Base-by-base conservation (phyloP, 2,113 vertebrate genomes). In the Potamarius usumacintae region DNA sequence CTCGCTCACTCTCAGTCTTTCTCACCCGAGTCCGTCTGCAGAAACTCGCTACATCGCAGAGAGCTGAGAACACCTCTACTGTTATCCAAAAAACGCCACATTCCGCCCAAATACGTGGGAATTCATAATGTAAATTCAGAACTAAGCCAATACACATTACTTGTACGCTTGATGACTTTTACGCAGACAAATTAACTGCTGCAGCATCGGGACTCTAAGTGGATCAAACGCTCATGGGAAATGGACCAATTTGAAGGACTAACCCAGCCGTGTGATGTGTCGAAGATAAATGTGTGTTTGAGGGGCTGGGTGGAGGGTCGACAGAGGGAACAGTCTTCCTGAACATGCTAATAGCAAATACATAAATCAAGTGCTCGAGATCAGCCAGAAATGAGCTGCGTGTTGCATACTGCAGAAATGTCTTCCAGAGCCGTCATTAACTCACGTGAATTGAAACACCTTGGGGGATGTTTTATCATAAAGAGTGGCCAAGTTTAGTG, bases 121-220 rank as follows among this genome's bases (percentile, higher is more conserved):
- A 92, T 94, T 92, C 91, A 92, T 94, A 94, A 93, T 90, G 88
- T 90, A 86, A 91, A 92, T 93, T 42, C 11, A 93, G 90, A 85
- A 89, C 89, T 93, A 93, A 92, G 87, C 89, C 89, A 90, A 90
- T 92, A 88, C 90, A 91, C 91, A 89, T 86, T 77, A 74, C 87
- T 86, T 84, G 87, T 55, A 86, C 30, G 87, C 60, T 84, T 86
- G 87, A 92, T 89, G 81, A 83, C 50, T 42, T 42, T 42, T 85
- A 52, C 30, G 30, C 72, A 88, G 79, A 83, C 48, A 74, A 58
- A 86, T 84, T 78, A 85, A 48, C 78, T 84, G 57, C 34, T 50
- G 15, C 18, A 58, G 81, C n/a, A 2, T 80, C 27, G 34, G 58
- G 86, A 85, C 77, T n/a, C 42, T 34, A 78, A 72, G 77, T 85